phyloP scores from a whole-genome alignment of 2,113 vertebrate species.

The Blennius ocellaris region DNA sequence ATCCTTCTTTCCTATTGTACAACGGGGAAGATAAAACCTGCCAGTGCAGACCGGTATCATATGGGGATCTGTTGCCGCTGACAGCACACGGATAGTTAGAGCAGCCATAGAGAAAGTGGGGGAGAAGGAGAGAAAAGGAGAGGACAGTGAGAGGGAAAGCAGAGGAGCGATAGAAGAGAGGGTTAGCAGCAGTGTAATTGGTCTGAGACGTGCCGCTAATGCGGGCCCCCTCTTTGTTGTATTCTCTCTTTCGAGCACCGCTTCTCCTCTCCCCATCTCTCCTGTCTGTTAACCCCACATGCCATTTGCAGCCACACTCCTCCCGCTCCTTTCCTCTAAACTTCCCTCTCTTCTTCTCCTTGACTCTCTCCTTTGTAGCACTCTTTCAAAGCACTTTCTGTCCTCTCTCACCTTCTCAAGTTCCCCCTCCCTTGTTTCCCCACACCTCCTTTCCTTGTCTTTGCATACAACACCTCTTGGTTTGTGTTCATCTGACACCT shows the following conservation, averaged over 20 bases:
- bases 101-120: conserved; percentile 64
- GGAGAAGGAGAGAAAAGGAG: conserved; percentile 45
- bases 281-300: conserved; percentile 43
- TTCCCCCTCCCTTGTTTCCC: conserved; percentile 46
- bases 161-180: conserved; percentile 41
- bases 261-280: conserved; percentile 19
- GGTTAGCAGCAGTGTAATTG: conserved; percentile 74
- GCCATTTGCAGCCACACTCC: conserved; percentile 18
- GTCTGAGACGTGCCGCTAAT: conserved; percentile 72
- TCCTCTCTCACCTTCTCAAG: conserved; percentile 78
- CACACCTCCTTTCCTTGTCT: conserved; percentile 49
- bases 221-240: conserved; percentile 63
- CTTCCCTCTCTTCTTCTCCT: conserved; percentile 41
- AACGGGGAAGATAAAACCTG: conserved; percentile 77
- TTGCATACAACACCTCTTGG: conserved; percentile 62
- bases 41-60: conserved; percentile 78
- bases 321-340: conserved; percentile 4
- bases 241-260: conserved; percentile 54
- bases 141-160: conserved; percentile 39
- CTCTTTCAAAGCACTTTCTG: conserved; percentile 64
- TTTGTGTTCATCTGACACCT: conserved; percentile 66
- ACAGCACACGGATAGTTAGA: conserved; percentile 79
- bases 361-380: conserved; percentile 35
- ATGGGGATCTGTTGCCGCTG: conserved; percentile 80
- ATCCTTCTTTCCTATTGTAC: conserved; percentile 79